These are phyloP conservation scores for Nixonia krombeini DNA, from an alignment of 1,140 invertebrate genomes.

Conservation along the genomic window DNA sequence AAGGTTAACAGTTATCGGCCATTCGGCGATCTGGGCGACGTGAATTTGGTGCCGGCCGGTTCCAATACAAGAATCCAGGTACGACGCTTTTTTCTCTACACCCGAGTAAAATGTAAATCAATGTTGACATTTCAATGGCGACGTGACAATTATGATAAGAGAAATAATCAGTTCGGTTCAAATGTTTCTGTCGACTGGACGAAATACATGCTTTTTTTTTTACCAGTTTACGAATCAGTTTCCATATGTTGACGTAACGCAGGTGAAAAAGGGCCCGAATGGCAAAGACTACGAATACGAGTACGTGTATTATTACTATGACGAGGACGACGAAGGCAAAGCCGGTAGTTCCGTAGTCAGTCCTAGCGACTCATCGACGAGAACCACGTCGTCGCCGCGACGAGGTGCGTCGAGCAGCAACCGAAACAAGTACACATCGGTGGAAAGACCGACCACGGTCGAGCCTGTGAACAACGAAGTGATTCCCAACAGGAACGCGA, in stretches of 20 bases:
- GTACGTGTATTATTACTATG: conserved; percentile 92
- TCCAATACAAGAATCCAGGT: conserved; percentile 67
- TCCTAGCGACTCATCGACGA: conserved; percentile 74
- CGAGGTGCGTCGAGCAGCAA: conserved; percentile 48
- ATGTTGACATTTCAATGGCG: no score
- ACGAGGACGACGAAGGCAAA: conserved; percentile 81
- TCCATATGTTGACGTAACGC: no score
- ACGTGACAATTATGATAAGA: no score
- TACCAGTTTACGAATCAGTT: no score
- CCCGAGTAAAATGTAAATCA: no score
- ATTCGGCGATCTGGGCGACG: conserved; percentile 65
- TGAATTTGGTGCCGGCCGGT: conserved; percentile 66
- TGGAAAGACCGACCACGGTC: conserved; percentile 75
- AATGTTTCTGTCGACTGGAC: no score
- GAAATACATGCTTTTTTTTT: background rate
- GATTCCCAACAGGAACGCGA: conserved; percentile 74
- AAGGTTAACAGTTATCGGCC: conserved; percentile 57
- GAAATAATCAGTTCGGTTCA: no score
- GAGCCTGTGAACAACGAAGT: conserved; percentile 79
- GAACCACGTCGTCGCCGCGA: conserved; percentile 61
- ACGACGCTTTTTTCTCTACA: conserved; percentile 7
- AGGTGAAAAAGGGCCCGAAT: conserved; percentile 88
- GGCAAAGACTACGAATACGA: conserved; percentile 93
- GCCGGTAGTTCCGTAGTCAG: conserved; percentile 53
- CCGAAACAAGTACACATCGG: conserved; percentile 78